Percentiles rank a stretch among this genome's conserved stretches.
phyloP scores from a whole-genome alignment of 2,888 invertebrate species.

The Aspidiotus rigidus region DNA sequence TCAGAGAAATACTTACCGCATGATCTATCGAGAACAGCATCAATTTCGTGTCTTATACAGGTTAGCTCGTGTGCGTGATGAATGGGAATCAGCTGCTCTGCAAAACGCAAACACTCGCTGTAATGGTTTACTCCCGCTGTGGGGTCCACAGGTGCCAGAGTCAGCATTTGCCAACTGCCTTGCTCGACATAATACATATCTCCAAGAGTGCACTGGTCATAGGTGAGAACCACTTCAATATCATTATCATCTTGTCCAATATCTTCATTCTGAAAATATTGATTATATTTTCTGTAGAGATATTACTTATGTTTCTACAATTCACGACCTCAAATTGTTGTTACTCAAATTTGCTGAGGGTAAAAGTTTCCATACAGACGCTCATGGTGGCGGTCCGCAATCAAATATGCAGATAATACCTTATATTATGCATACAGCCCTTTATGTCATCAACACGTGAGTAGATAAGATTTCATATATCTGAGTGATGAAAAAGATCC shows the following conservation, averaged over 20 bases:
- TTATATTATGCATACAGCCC: slow-evolving; percentile 84
- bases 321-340: slow-evolving; percentile 87
- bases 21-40: not conserved
- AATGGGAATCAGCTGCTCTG: slow-evolving; percentile 95
- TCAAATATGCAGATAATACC: slow-evolving; percentile 96
- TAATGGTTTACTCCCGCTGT: slow-evolving; percentile 89
- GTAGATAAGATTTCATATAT: slow-evolving; percentile 40
- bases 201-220: slow-evolving; percentile 50
- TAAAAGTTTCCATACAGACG: slow-evolving; percentile 93
- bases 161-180: slow-evolving; percentile 87
- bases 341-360: slow-evolving; percentile 83
- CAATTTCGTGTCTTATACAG: slow-evolving; percentile 41
- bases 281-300: slow-evolving; percentile 47
- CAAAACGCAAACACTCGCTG: slow-evolving; percentile 98
- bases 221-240: slow-evolving; percentile 37
- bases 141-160: slow-evolving; percentile 91
- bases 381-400: slow-evolving; percentile 92
- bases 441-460: slow-evolving; percentile 84
- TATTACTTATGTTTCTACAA: slow-evolving; percentile 68
- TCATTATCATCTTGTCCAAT: not conserved
- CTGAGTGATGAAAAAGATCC: too few relatives aligned
- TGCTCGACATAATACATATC: slow-evolving; percentile 80
- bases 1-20: not conserved
- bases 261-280: not conserved
- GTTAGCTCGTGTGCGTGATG: slow-evolving; percentile 65